These are phyloP conservation scores for Uromys caudimaculatus DNA, from an alignment of 2,797 vertebrate genomes.

Conservation along the genomic window DNA sequence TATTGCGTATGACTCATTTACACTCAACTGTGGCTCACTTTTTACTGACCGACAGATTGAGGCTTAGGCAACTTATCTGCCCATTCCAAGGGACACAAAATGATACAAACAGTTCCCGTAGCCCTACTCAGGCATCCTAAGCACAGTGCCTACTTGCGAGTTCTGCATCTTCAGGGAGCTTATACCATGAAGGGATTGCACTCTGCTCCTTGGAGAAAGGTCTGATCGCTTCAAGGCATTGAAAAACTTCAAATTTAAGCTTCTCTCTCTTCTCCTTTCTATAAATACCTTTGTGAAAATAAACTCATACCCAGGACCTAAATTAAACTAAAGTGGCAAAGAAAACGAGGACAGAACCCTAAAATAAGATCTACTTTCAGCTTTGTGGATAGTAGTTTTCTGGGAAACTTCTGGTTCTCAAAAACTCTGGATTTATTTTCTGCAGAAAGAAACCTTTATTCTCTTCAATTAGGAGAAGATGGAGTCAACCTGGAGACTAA, in stretches of 20 bases:
- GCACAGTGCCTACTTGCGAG: background rate
- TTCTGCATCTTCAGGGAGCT: background rate
- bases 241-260: constrained; percentile 65
- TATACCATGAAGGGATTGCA: background rate
- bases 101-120: background rate
- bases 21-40: background rate
- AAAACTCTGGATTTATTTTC: constrained; percentile 43
- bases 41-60: background rate
- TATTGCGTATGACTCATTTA: background rate
- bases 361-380: constrained; percentile 73
- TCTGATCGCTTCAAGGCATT: background rate
- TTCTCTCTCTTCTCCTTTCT: constrained; percentile 62
- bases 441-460: constrained; percentile 50
- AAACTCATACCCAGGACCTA: constrained; percentile 68
- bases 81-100: background rate
- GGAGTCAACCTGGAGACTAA: background rate
- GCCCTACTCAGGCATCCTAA: fast-evolving
- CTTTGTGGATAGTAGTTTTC: constrained; percentile 59
- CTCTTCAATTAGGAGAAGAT: constrained; percentile 40
- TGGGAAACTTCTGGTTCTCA: constrained; percentile 27
- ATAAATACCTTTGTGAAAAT: constrained; percentile 80
- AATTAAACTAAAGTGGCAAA: constrained; percentile 79
- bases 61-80: background rate
- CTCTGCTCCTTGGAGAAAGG: background rate
- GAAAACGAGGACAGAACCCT: constrained; percentile 73